These are phyloP conservation scores for Ypsolopha scabrella DNA, from an alignment of 2,888 invertebrate genomes.

Conservation along the genomic window DNA sequence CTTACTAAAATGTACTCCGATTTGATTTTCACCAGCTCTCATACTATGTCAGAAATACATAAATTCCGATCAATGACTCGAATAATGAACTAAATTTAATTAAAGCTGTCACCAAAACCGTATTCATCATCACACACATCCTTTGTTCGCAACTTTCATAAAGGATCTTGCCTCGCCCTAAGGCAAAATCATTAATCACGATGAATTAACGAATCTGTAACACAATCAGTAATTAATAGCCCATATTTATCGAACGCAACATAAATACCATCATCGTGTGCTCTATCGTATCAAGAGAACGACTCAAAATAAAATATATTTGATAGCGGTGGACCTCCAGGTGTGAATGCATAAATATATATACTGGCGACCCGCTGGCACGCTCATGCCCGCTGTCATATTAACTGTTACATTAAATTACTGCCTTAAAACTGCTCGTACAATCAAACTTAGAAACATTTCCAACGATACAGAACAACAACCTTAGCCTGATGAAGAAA, in stretches of 20 bases:
- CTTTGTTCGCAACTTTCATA: not conserved
- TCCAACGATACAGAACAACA: not conserved
- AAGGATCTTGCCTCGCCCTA: slow-evolving; percentile 3
- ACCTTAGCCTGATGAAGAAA: not conserved
- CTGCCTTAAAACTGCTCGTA: slow-evolving; percentile 17
- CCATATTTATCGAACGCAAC: slow-evolving; percentile 53
- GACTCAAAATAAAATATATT: slow-evolving; percentile 56
- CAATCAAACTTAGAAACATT: not conserved
- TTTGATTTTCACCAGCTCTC: too few species aligned
- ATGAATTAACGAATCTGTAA: slow-evolving; percentile 60
- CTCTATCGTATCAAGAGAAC: slow-evolving; percentile 53
- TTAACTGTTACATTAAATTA: slow-evolving; percentile 71
- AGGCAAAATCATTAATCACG: slow-evolving; percentile 42
- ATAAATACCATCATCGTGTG: slow-evolving; percentile 52
- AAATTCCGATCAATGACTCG: too few species aligned
- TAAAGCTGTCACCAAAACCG: slow-evolving; percentile 6
- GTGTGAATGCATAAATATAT: slow-evolving; percentile 69
- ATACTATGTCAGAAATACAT: too few species aligned
- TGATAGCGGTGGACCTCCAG: slow-evolving; percentile 55
- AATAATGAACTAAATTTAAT: not conserved
- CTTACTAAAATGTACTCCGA: too few species aligned
- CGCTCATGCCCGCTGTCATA: slow-evolving; percentile 67
- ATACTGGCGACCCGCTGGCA: slow-evolving; percentile 64
- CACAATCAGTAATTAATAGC: slow-evolving; percentile 64
- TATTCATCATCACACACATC: slow-evolving; percentile 7